Percentiles rank a stretch among this genome's conserved stretches.
Conservation (phyloP, 2,113 vertebrate species). For the Epinephelus lanceolatus region DNA sequence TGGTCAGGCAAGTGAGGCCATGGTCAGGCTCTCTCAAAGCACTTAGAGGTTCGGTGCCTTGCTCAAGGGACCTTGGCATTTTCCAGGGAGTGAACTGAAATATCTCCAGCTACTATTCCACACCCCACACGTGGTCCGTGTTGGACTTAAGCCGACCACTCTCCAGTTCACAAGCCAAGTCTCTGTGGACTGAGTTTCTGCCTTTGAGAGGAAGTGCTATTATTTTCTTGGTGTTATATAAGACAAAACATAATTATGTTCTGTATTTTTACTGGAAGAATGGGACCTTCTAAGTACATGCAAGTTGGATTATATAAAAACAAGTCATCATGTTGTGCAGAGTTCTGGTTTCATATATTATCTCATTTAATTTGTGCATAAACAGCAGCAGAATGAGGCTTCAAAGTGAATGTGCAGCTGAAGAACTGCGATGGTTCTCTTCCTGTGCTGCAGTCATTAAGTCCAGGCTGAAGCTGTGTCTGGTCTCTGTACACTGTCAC, state of each 20-base stretch:
- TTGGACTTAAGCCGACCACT: no score
- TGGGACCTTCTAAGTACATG: neutral
- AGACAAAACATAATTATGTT: neutral
- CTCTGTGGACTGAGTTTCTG: no score
- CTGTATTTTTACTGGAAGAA: neutral
- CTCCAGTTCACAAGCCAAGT: no score
- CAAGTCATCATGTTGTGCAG: neutral
- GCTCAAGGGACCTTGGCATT: no score
- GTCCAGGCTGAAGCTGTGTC: slow-evolving; percentile 19
- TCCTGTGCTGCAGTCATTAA: slow-evolving; percentile 39
- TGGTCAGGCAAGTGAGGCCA: no score
- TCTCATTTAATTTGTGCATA: neutral
- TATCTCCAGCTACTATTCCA: no score
- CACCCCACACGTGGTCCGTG: no score
- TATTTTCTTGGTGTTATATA: neutral
- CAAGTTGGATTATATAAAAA: neutral
- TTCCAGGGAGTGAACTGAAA: no score
- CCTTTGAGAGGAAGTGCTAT: neutral
- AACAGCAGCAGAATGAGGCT: neutral
- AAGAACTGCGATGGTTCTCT: neutral
- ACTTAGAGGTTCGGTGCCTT: no score
- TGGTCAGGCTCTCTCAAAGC: no score
- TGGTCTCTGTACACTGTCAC: slow-evolving; percentile 36
- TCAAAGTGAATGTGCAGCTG: slow-evolving; percentile 19
- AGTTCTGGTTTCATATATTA: neutral